A percentile compares a stretch with the other conserved stretches of the same genome.
Evolutionary conservation across 2,888 invertebrate species (phyloP).

Genomic region (Eucera pruinosa): DNA sequence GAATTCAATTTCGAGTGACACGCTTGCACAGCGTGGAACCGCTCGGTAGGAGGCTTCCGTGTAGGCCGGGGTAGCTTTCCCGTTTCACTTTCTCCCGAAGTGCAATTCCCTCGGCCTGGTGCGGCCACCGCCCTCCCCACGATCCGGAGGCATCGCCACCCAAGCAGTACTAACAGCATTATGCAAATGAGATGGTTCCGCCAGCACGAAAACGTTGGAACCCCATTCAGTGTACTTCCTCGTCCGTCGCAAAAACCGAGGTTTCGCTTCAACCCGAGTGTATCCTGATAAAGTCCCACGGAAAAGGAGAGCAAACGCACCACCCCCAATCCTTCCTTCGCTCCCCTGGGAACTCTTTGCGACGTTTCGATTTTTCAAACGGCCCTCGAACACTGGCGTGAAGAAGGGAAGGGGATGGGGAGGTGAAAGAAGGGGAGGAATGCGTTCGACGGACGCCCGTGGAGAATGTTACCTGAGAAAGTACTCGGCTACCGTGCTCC

Average conservation of each 20-base stretch:
- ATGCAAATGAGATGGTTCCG: constrained; percentile 79
- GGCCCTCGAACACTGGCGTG: constrained; percentile 8
- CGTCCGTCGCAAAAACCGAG: constrained; percentile 62
- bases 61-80: constrained; percentile 19
- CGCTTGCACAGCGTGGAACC: constrained; percentile 30
- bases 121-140: constrained; percentile 14
- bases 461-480: constrained; percentile 48
- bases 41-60: constrained; percentile 14
- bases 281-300: constrained; percentile 64
- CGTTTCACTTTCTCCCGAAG: constrained; percentile 73
- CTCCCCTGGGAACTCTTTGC: constrained; percentile 50
- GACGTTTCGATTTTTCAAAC: constrained; percentile 70
- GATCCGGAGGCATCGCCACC: constrained; percentile 58
- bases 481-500: constrained; percentile 13
- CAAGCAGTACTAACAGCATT: constrained; percentile 79
- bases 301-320: constrained; percentile 35
- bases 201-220: constrained; percentile 73
- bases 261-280: constrained; percentile 58
- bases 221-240: constrained; percentile 64
- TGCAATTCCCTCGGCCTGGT: constrained; percentile 53
- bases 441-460: constrained; percentile 48
- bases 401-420: too few species aligned
- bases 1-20: constrained; percentile 60
- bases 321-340: not conserved
- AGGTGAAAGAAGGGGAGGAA: constrained; percentile 34